Base-by-base conservation (phyloP, 2,113 vertebrate genomes). In the Emydura subglobosa region DNA sequence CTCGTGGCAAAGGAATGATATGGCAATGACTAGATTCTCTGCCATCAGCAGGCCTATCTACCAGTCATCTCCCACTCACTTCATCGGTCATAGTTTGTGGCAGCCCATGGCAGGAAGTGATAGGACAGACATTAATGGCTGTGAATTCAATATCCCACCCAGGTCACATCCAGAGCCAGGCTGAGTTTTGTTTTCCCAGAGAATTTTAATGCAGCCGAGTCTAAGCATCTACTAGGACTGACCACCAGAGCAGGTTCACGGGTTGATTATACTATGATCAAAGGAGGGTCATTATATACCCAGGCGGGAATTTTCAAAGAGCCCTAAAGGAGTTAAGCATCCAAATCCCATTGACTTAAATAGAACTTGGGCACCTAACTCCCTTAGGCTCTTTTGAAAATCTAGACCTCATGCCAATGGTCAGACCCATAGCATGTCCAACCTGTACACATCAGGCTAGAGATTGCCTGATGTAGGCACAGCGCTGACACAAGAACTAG, bases 361-460 rank as follows among this genome's bases (percentile, higher is more conserved):
- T 72, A 19, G n/a, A 5, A 72, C 17, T 39, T 72, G 19, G 19
- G 65, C 34, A 72, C 65, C 65, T 72, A 61, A 61, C 16, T 16
- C 29, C 29, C 59, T 31, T 72, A 89, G 94, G 3, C 44, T 82
- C n/a, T 31, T 88, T n/a, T 86, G 85, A 89, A 94, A 94, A 53
- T 49, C 61, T 34, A 17, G 24, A 72, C 44, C 51, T 89, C 83
- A 88, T 88, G 81, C 47, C 50, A 54, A 72, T 53, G 44, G 82
- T 0, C 3, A 89, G 51, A 89, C 53, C 29, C 65, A 39, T 61
- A 94, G 44, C 39, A 21, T 0, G 1, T 53, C 42, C 74, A 59
- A 27, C 74, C 86, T 54, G 42, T 82, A 83, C 94, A 89, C 87
- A 25, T 76, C 88, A 92, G 74, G 47, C 85, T 93, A 3, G 50